phyloP scores from a whole-genome alignment of 2,797 vertebrate genomes.

The Gallinago solitaria region DNA sequence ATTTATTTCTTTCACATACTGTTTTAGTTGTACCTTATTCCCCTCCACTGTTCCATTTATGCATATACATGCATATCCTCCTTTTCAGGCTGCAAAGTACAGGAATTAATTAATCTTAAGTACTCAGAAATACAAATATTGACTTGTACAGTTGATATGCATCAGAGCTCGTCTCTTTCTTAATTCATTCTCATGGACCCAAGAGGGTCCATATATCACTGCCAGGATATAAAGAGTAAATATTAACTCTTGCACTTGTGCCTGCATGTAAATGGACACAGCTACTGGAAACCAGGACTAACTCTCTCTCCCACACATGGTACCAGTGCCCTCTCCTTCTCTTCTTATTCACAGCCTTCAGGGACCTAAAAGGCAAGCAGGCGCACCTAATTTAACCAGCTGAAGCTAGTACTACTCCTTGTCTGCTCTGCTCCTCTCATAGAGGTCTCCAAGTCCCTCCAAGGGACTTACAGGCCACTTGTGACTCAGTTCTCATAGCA shows the following conservation, averaged over 20 bases:
- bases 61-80: not conserved
- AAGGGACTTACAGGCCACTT: not conserved
- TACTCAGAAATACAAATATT: not conserved
- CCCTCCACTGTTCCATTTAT: not conserved
- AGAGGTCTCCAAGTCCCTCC: not conserved
- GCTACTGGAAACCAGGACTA: not conserved
- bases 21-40: not conserved
- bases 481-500: not conserved
- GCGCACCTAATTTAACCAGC: not conserved
- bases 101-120: not conserved
- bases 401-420: not conserved
- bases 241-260: not conserved
- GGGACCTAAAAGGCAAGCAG: not conserved
- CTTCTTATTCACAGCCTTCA: not conserved
- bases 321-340: not conserved
- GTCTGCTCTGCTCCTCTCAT: not conserved
- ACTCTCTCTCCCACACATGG: not conserved
- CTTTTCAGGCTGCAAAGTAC: not conserved
- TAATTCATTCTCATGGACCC: not conserved
- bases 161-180: not conserved
- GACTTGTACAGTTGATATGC: not conserved
- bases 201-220: not conserved
- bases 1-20: not conserved
- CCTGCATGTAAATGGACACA: accelerated
- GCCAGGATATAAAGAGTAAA: not conserved